These are phyloP conservation scores for Salvelinus fontinalis DNA, from an alignment of 2,113 vertebrate species.

Conservation along the genomic window DNA sequence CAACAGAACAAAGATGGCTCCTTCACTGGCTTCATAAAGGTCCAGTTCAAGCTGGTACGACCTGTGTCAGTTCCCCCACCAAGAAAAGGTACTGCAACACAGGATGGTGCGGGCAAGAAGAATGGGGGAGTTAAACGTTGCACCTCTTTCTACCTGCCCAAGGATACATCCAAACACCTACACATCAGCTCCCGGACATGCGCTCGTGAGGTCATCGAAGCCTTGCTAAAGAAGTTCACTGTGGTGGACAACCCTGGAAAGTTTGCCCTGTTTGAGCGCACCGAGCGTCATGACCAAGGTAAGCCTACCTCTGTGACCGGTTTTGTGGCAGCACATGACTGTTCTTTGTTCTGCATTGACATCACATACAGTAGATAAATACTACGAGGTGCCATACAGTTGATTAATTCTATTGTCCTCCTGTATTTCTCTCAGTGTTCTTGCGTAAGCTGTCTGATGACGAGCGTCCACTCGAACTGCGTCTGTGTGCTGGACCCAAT, in stretches of 20 bases:
- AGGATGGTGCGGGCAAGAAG: slow-evolving; percentile 64
- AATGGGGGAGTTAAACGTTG: slow-evolving; percentile 78
- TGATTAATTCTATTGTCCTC: not conserved
- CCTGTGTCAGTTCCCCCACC: slow-evolving; percentile 87
- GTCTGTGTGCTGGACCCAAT: slow-evolving; percentile 85
- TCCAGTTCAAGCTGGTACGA: slow-evolving; percentile 90
- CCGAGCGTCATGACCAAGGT: slow-evolving; percentile 93
- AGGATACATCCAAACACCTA: slow-evolving; percentile 91
- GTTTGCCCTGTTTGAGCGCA: slow-evolving; percentile 93
- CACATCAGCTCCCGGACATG: slow-evolving; percentile 89
- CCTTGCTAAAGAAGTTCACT: slow-evolving; percentile 91
- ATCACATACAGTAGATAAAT: too few species aligned
- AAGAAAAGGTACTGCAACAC: slow-evolving; percentile 74
- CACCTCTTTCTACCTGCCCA: slow-evolving; percentile 96
- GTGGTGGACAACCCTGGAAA: slow-evolving; percentile 95
- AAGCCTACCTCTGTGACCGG: not conserved
- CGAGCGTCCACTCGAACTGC: slow-evolving; percentile 84
- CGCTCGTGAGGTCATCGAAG: slow-evolving; percentile 91
- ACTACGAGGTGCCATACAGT: not conserved
- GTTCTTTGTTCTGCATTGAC: too few species aligned
- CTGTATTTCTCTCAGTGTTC: slow-evolving; percentile 75
- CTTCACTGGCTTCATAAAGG: slow-evolving; percentile 95
- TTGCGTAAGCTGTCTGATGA: slow-evolving; percentile 84
- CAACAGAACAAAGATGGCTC: slow-evolving; percentile 90
- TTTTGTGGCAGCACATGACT: too few species aligned